These are phyloP conservation scores for Aptenodytes patagonicus DNA, from an alignment of 2,113 vertebrate genomes.

Conservation along the genomic window DNA sequence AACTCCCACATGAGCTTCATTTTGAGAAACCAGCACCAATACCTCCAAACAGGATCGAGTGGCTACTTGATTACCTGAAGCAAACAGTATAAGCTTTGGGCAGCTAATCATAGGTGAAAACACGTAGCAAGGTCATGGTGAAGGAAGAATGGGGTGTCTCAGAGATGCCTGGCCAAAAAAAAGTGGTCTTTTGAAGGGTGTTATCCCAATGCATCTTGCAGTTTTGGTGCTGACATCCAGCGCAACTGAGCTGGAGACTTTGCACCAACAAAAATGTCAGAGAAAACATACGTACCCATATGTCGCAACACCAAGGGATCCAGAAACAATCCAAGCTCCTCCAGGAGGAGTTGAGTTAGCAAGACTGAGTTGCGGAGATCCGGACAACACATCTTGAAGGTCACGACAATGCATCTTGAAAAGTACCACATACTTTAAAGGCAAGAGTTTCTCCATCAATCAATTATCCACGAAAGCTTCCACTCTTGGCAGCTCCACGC, in stretches of 20 bases:
- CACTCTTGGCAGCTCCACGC: background rate
- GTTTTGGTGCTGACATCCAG: background rate
- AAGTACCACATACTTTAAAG: background rate
- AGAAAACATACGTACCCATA: background rate
- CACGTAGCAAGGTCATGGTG: accelerated
- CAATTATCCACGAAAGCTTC: background rate
- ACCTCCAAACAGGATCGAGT: background rate
- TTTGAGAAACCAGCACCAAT: background rate
- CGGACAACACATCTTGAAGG: background rate
- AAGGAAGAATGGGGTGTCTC: background rate
- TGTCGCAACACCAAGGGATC: background rate
- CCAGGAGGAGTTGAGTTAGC: background rate
- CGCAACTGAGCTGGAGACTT: background rate
- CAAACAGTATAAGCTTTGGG: background rate
- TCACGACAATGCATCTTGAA: accelerated
- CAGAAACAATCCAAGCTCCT: background rate
- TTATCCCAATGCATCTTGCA: background rate
- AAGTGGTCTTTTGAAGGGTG: background rate
- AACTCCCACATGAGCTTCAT: constrained; percentile 9
- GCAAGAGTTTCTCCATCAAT: background rate
- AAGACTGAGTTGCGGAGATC: background rate
- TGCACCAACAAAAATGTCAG: background rate
- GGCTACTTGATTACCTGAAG: background rate
- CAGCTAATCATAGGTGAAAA: background rate
- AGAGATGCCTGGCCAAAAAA: background rate